phyloP scores from a whole-genome alignment of 1,140 invertebrate genomes.

The Philopotamus ludificatus region DNA sequence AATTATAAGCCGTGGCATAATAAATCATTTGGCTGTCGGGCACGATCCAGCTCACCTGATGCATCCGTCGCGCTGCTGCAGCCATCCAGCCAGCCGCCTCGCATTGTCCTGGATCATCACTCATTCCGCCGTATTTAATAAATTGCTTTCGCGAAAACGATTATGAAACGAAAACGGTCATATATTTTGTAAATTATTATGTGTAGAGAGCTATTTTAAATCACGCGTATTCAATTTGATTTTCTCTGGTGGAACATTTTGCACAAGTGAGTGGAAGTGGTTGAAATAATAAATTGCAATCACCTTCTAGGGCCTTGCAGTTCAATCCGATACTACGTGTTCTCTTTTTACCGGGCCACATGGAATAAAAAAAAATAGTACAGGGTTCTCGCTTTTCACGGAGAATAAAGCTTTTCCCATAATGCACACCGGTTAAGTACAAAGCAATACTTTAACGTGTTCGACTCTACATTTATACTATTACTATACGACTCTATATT shows the following conservation, averaged over 20 bases:
- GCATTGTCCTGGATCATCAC: not conserved
- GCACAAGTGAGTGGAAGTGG: not conserved
- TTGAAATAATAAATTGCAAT: conserved; percentile 34
- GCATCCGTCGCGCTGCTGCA: not conserved
- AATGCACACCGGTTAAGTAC: conserved; percentile 33
- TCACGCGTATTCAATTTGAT: not conserved
- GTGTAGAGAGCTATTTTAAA: too few relatives aligned
- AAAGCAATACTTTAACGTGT: conserved; percentile 26
- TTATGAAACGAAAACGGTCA: too few relatives aligned
- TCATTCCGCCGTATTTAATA: not conserved
- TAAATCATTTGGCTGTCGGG: conserved; percentile 11
- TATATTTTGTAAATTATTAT: too few relatives aligned
- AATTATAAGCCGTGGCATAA: conserved; percentile 25
- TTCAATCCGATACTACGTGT: conserved; percentile 34
- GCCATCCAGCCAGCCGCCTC: not conserved
- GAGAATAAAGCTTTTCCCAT: conserved; percentile 34
- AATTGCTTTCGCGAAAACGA: too few relatives aligned
- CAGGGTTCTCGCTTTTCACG: conserved; percentile 32
- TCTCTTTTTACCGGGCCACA: not conserved
- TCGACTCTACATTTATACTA: not conserved
- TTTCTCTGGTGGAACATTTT: not conserved
- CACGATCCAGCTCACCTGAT: conserved; percentile 9
- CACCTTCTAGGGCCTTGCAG: conserved; percentile 26
- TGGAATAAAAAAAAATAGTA: conserved; percentile 1
- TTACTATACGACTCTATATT: not conserved